These are phyloP conservation scores for Dromococcyx pavoninus DNA, from an alignment of 2,797 vertebrate species.

Conservation along the genomic window DNA sequence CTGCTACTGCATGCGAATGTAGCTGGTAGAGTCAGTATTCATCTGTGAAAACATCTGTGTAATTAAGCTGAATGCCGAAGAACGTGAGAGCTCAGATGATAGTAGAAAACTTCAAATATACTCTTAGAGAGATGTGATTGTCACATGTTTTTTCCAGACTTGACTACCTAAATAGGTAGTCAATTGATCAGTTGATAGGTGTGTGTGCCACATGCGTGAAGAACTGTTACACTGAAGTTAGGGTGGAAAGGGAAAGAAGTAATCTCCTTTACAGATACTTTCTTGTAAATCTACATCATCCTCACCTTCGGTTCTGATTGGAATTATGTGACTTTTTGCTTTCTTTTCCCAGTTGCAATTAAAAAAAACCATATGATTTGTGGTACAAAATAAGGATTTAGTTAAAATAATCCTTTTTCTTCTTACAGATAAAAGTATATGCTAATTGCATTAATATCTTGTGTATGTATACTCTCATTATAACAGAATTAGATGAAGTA, in stretches of 20 bases:
- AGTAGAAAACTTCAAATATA: neutral
- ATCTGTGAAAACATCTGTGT: conserved; percentile 44
- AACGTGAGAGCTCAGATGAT: neutral
- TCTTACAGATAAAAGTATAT: neutral
- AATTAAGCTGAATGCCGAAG: conserved; percentile 13
- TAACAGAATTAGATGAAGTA: neutral
- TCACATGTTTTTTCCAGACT: neutral
- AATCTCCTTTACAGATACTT: neutral
- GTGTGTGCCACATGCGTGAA: neutral
- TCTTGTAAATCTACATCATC: neutral
- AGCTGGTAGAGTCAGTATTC: neutral
- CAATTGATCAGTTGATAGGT: conserved; percentile 2
- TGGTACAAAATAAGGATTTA: neutral
- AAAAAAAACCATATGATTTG: neutral
- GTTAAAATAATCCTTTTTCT: neutral
- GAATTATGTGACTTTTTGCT: neutral
- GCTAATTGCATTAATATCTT: neutral
- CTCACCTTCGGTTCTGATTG: neutral
- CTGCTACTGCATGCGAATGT: conserved; percentile 2
- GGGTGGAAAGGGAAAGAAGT: neutral
- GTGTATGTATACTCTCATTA: neutral
- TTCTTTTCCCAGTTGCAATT: neutral
- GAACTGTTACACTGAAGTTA: neutral
- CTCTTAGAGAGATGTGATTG: conserved; percentile 14
- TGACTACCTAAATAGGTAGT: fast-evolving